Evolutionary conservation across 2,113 vertebrate genomes (phyloP).

Genomic region (Bufo bufo): DNA sequence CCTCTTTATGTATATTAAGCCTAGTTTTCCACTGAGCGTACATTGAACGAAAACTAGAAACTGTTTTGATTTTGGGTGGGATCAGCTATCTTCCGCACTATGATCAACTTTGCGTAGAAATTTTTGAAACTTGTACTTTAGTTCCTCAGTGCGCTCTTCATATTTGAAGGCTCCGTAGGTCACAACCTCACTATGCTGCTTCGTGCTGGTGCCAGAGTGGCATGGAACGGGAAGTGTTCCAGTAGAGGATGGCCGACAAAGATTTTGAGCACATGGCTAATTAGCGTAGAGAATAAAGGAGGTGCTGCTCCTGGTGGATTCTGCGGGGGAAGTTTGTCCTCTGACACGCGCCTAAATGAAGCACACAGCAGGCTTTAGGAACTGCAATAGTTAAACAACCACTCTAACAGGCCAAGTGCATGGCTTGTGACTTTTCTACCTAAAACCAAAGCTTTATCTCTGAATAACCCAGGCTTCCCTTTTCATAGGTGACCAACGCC

Average conservation of each 20-base stretch:
- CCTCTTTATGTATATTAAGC: not conserved
- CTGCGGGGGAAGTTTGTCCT: not conserved
- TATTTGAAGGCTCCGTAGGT: not conserved
- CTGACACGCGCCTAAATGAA: not conserved
- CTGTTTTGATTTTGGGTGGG: not conserved
- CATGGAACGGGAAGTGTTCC: conserved; percentile 35
- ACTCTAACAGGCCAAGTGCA: not conserved
- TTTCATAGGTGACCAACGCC: not conserved
- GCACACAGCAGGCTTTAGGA: not conserved
- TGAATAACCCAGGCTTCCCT: not conserved
- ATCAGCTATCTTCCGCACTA: not conserved
- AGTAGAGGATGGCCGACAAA: conserved; percentile 1
- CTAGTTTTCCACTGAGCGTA: not conserved
- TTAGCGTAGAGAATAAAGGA: conserved; percentile 48
- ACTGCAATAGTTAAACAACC: not conserved
- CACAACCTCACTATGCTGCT: not conserved
- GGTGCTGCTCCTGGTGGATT: conserved; percentile 11
- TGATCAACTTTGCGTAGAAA: not conserved
- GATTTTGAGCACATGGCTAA: conserved; percentile 54
- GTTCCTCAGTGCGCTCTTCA: not conserved
- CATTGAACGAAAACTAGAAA: not conserved
- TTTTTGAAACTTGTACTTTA: not conserved
- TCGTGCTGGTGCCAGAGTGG: conserved; percentile 17
- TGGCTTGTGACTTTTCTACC: not conserved
- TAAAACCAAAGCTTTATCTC: not conserved